Evolutionary conservation across 2,888 invertebrate genomes (phyloP), one percentile per base, ranked within the genome.

Genomic region (Sminthurinus aureus): DNA sequence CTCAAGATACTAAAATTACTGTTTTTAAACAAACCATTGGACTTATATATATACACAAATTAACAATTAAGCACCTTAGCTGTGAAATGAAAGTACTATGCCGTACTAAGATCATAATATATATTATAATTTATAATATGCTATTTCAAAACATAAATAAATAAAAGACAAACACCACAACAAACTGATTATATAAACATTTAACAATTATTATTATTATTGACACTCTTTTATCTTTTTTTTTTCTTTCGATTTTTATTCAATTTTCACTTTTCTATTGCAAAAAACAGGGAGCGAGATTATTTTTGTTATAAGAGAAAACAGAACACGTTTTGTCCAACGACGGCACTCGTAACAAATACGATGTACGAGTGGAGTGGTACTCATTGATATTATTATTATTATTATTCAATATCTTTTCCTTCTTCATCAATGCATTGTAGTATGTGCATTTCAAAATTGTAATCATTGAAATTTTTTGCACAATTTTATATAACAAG

Each of bases 271-370:
- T 85, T 83, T 85, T 86, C 86, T 87, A 87, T 86, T 86, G 87
- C 87, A 87, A 87, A 87, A 87, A 83, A 85, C 86, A 86, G 86
- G 87, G 86, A 86, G 86, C 86, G 86, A 86, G 86, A 86, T 86
- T 86, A 85, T 83, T 38, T 38, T 82, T 81, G 84, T 83, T 85
- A 84, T 38, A 84, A 85, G 86, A 85, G 86, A 83, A 85, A 83
- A 83, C 83, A 78, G 83, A 83, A 78, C 83, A 83, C 83, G 83
- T 71, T 38, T 38, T 71, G 71, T 83, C 83, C 78, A 78, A 77
- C 77, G 83, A 83, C 71, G 83, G 15, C 51, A 77, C 83, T 83
- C 83, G 71, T 50, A 26, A 24, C 50, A 38, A 38, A 38, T 38
- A 69, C 80, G 26, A 52, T 58, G n/a, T 18, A 52, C 78, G 64